Conservation (phyloP, 1,140 invertebrate species). For the Thaumatotibia leucotreta region DNA sequence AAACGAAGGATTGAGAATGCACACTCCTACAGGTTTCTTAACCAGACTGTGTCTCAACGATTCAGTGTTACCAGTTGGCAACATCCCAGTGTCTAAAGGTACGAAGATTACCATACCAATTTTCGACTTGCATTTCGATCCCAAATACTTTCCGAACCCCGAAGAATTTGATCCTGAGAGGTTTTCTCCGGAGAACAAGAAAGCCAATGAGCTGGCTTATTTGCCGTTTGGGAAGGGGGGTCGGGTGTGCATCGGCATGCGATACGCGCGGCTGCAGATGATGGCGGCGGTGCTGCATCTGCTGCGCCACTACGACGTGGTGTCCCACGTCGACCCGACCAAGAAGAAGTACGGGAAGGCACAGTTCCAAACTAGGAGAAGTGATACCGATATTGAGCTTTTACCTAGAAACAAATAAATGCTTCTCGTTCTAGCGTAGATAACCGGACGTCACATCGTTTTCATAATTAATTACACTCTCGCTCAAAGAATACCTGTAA, state of each 20-base stretch:
- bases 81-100: constrained; percentile 41
- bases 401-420: neutral
- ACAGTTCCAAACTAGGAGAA: constrained; percentile 27
- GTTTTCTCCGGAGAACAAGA: constrained; percentile 44
- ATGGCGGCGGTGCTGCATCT: constrained; percentile 52
- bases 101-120: constrained; percentile 41
- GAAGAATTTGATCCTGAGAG: constrained; percentile 68
- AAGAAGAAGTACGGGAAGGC: constrained; percentile 23
- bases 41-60: constrained; percentile 27
- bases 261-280: constrained; percentile 71
- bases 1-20: constrained; percentile 66
- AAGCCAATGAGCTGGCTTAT: constrained; percentile 48
- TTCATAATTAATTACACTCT: too few relatives aligned
- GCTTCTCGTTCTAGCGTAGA: too few relatives aligned
- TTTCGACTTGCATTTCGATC: constrained; percentile 52
- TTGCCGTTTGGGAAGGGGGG: constrained; percentile 80
- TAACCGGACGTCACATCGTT: too few relatives aligned
- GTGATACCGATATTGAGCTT: constrained; percentile 30
- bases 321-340: neutral
- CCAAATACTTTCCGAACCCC: constrained; percentile 56
- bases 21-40: constrained; percentile 52
- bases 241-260: constrained; percentile 77
- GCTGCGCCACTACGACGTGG: constrained; percentile 42
- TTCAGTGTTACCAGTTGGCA: constrained; percentile 36
- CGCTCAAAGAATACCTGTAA: too few relatives aligned